phyloP scores from a whole-genome alignment of 2,888 invertebrate genomes.

The Phorcus lineatus region DNA sequence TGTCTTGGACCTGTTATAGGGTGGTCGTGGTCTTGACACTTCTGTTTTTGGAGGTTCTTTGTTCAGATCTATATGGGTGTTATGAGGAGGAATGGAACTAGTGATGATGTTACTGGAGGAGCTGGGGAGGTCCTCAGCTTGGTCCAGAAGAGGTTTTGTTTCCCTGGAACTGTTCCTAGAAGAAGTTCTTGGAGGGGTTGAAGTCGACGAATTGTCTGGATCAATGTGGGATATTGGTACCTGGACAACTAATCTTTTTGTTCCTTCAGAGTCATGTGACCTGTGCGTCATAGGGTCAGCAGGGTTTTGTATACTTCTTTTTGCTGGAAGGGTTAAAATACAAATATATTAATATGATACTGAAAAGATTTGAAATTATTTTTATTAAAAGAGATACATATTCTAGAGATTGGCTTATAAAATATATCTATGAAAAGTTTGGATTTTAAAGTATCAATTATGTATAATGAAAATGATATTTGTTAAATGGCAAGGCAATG shows the following conservation, averaged over 20 bases:
- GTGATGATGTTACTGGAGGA: neutral
- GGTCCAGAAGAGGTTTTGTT: neutral
- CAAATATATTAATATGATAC: too few relatives aligned
- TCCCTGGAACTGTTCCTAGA: neutral
- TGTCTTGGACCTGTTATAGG: neutral
- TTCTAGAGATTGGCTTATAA: too few relatives aligned
- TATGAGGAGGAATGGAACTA: neutral
- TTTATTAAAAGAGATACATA: too few relatives aligned
- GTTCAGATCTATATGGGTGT: neutral
- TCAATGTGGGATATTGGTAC: neutral
- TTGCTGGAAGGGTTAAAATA: too few relatives aligned
- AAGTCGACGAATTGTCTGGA: neutral
- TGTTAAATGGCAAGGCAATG: too few relatives aligned
- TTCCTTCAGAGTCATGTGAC: neutral
- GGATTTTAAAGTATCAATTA: too few relatives aligned
- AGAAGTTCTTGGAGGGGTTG: neutral
- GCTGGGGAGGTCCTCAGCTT: neutral
- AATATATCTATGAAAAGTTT: too few relatives aligned
- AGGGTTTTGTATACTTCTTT: too few relatives aligned
- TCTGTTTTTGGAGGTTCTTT: neutral
- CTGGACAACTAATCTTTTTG: neutral
- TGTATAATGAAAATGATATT: too few relatives aligned
- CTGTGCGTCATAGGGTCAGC: neutral
- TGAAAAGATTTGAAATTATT: too few relatives aligned
- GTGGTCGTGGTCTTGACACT: neutral